Base-by-base conservation (phyloP, 2,113 vertebrate species). In the Oncorhynchus mykiss region DNA sequence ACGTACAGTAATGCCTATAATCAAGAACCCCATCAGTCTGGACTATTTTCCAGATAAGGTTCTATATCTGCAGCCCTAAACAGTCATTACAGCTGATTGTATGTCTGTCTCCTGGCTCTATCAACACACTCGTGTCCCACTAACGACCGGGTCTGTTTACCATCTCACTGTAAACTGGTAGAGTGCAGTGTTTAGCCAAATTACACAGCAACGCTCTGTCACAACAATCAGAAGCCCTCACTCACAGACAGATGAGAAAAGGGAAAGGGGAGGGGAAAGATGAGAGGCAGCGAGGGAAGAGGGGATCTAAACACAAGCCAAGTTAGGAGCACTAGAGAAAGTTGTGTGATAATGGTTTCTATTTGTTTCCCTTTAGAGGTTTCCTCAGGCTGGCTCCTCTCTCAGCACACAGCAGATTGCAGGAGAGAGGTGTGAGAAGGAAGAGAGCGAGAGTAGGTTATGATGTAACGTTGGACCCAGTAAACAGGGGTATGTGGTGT, bases 121-220 rank as follows among this genome's bases (percentile, higher is more conserved):
- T 88, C 79, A 76, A 73, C 86, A 81, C 81, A 75, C 84, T 89
- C 84, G 80, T 82, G 90, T 90, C 80, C 74, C 76, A 6, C 82
- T 75, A 88, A 78, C 18, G 62, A 65, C 5, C 65, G 82, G 88
- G 88, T 86, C 80, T 89, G 87, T 91, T 92, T 90, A 91, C 87
- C 87, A 85, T 84, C 86, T 79, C 76, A 81, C 68, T 87, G 85
- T 85, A 87, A 90, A 85, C 77, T 74, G 72, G 75, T 77, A 81
- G 83, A 71, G 87, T 81, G 83, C 87, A 69, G 79, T 72, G 87
- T 92, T 93, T 92, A 91, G 82, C 80, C 75, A 91, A 93, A 93
- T 92, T 92, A 91, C 86, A 93, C 90, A 87, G 88, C 86, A 80
- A 85, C 74, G 72, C 74, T 76, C 83, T 85, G 88, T 81, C 85